Evolutionary conservation across 2,888 invertebrate species (phyloP).

Genomic region (Sminthurides aquaticus): DNA sequence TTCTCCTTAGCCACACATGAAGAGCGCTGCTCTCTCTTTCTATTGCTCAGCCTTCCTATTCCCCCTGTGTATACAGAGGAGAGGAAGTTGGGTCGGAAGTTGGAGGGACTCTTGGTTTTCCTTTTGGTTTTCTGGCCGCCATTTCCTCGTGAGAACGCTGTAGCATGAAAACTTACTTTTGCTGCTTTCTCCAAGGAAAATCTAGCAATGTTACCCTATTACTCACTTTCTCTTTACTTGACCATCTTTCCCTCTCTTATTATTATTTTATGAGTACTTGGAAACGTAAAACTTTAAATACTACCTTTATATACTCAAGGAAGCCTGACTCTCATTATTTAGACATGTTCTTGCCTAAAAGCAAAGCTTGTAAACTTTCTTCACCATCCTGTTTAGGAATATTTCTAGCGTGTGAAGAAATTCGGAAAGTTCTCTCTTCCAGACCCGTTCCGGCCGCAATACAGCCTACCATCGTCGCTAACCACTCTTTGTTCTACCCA

Average conservation of each 20-base stretch:
- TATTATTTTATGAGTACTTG: slow-evolving; percentile 14
- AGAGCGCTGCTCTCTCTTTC: too few relatives aligned
- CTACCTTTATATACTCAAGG: background rate
- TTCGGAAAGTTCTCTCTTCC: background rate
- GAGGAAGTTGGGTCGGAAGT: too few relatives aligned
- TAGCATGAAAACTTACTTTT: too few relatives aligned
- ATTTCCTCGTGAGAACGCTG: background rate
- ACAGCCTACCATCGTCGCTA: too few relatives aligned
- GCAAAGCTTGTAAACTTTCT: too few relatives aligned
- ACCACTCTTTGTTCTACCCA: too few relatives aligned
- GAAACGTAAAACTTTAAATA: slow-evolving; percentile 10
- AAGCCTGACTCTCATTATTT: background rate
- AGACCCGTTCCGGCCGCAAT: too few relatives aligned
- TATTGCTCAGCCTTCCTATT: background rate
- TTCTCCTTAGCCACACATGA: too few relatives aligned
- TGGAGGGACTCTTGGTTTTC: slow-evolving; percentile 1
- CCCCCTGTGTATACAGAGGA: background rate
- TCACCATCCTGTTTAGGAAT: too few relatives aligned
- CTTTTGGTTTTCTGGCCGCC: background rate
- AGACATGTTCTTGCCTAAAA: background rate
- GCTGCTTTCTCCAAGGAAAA: too few relatives aligned
- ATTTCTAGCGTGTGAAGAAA: too few relatives aligned
- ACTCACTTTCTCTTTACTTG: background rate
- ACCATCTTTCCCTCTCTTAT: slow-evolving; percentile 14
- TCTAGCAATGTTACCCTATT: background rate